Base-by-base conservation (phyloP, 2,888 invertebrate species). In the Cantharis rustica region DNA sequence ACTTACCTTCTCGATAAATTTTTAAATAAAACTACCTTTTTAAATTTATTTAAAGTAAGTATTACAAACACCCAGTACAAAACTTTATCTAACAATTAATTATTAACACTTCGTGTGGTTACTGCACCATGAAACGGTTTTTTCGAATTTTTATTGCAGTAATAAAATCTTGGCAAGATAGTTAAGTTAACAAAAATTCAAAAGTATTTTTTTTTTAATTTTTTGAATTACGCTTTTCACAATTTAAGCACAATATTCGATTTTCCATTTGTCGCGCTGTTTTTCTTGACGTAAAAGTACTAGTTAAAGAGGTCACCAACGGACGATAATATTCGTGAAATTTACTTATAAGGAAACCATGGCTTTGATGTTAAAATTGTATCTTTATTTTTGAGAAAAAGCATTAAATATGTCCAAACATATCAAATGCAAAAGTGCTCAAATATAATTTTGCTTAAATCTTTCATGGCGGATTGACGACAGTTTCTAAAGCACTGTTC, bases 341-440 rank as follows among this genome's bases (percentile, higher is more conserved):
- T n/a, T n/a, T 47, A 20, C 7, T 20, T 23, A 47, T 47, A 47
- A 7, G n/a, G 7, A 47, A 47, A 47, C n/a, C 47, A 7, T 47
- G 47, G 47, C 47, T 47, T 47, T n/a, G 47, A 47, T 47, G 47
- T 47, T 47, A 47, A 47, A 31, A 47, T 47, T 47, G n/a, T 47
- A n/a, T 47, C n/a, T 7, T 47, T 47, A 47, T n/a, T 47, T 47
- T 47, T 47, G 47, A 47, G 47, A 47, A 47, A 47, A 47, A 64
- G 76, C 76, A 76, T 76, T 76, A 68, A 68, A 27, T 73, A 75
- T 23, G 72, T 72, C 68, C 5, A 13, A 68, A 76, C 76, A 73
- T 76, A 76, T 73, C 76, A 76, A 47, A 69, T 76, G 73, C 73
- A 71, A 73, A 73, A 68, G 64, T 68, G 73, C 71, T 76, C 70